Evolutionary conservation across 2,113 vertebrate genomes (phyloP).

Genomic region (Phocoena phocoena): DNA sequence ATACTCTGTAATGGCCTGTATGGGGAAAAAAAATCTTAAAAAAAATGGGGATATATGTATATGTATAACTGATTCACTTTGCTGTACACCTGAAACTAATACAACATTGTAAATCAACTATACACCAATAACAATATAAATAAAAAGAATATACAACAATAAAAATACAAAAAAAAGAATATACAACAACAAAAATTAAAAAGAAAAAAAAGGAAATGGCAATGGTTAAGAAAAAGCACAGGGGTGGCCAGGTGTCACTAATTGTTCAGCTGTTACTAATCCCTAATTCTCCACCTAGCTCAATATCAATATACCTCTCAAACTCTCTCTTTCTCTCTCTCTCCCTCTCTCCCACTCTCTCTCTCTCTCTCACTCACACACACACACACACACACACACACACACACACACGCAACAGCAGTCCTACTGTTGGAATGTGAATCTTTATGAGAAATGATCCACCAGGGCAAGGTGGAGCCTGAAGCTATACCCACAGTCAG

Average conservation of each 20-base stretch:
- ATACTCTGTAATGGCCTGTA: no score
- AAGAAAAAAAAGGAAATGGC: not conserved
- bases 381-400: not conserved
- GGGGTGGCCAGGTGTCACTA: not conserved
- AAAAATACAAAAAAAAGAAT: no score
- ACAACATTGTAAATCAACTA: no score
- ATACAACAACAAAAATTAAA: no score
- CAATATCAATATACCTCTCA: not conserved
- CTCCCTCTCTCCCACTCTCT: no score
- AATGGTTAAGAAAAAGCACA: not conserved
- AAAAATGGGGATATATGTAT: no score
- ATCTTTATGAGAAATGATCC: not conserved
- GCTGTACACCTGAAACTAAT: no score
- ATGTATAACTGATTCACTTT: no score
- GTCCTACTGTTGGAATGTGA: not conserved
- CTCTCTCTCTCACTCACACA: not conserved
- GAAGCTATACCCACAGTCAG: not conserved
- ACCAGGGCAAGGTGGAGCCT: not conserved
- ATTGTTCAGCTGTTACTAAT: not conserved
- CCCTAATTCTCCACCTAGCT: not conserved
- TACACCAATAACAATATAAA: no score
- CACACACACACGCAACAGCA: accelerated
- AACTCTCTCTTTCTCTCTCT: not conserved
- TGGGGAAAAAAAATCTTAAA: no score
- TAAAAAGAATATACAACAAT: no score